Evolutionary conservation across 2,888 invertebrate genomes (phyloP).

Genomic region (Conomelus anceps): DNA sequence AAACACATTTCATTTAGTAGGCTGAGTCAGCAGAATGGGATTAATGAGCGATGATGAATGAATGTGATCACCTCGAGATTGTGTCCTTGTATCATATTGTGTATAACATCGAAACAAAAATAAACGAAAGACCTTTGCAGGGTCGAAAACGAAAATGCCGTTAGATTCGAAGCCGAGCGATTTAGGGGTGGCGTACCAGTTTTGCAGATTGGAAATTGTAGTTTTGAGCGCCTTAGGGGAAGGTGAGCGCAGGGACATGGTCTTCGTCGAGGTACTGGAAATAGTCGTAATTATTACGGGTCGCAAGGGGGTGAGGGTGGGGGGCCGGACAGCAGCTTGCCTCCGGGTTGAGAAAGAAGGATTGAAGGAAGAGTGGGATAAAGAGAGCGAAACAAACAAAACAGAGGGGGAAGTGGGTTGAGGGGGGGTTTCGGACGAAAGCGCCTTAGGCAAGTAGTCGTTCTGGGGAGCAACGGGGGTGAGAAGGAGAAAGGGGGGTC

Average conservation of each 20-base stretch:
- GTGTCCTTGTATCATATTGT: neutral
- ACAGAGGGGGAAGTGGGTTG: neutral
- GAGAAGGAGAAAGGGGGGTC: neutral
- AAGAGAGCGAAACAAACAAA: constrained; percentile 8
- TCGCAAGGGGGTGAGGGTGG: neutral
- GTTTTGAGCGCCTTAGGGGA: neutral
- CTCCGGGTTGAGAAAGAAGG: neutral
- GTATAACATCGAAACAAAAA: neutral
- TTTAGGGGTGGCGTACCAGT: neutral
- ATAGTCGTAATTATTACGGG: constrained; percentile 3
- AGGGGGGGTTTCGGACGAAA: neutral
- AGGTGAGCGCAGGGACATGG: neutral
- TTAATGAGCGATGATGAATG: neutral
- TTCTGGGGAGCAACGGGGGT: neutral
- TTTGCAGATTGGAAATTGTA: constrained; percentile 3
- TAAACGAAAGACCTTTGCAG: neutral
- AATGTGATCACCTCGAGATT: neutral
- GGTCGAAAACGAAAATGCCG: neutral
- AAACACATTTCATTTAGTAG: too few relatives aligned
- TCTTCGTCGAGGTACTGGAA: neutral
- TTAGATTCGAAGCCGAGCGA: neutral
- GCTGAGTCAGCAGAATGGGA: neutral
- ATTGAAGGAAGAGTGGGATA: neutral
- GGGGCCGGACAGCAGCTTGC: neutral
- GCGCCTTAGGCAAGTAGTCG: neutral